Evolutionary conservation across 2,888 invertebrate species (phyloP).

Genomic region (Helicoverpa assulta): DNA sequence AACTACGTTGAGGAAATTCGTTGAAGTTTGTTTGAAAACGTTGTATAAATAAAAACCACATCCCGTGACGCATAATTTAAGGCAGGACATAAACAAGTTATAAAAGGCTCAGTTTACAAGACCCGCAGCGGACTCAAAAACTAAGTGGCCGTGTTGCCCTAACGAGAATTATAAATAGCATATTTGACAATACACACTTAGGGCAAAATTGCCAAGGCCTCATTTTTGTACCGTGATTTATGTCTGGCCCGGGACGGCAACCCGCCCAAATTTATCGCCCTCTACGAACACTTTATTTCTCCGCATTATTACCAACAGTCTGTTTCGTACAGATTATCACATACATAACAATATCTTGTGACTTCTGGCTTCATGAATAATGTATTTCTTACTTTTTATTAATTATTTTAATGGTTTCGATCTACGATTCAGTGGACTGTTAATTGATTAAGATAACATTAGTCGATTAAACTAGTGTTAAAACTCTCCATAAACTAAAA

Average conservation of each 20-base stretch:
- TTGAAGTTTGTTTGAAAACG: not conserved
- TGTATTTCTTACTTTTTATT: not conserved
- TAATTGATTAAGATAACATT: no score
- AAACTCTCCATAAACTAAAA: no score
- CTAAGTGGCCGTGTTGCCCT: slow-evolving; percentile 50
- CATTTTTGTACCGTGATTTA: slow-evolving; percentile 60
- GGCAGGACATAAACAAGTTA: slow-evolving; percentile 32
- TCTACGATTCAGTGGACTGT: not conserved
- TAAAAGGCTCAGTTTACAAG: slow-evolving; percentile 44
- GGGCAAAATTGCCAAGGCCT: slow-evolving; percentile 51
- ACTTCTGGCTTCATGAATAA: not conserved
- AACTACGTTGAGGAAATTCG: not conserved
- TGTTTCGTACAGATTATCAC: slow-evolving; percentile 46
- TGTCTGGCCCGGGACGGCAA: slow-evolving; percentile 33
- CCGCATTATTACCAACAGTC: slow-evolving; percentile 42
- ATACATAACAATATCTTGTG: slow-evolving; percentile 20
- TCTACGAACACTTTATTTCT: slow-evolving; percentile 55
- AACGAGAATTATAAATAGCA: slow-evolving; percentile 56
- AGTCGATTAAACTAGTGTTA: no score
- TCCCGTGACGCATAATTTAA: slow-evolving; percentile 44
- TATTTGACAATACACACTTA: slow-evolving; percentile 55
- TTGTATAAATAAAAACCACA: not conserved
- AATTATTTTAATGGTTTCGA: not conserved
- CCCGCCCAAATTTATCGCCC: slow-evolving; percentile 50
- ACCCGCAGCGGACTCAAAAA: slow-evolving; percentile 34